Evolutionary conservation across 1,140 invertebrate genomes (phyloP).

Genomic region (Zaprionus camerounensis): DNA sequence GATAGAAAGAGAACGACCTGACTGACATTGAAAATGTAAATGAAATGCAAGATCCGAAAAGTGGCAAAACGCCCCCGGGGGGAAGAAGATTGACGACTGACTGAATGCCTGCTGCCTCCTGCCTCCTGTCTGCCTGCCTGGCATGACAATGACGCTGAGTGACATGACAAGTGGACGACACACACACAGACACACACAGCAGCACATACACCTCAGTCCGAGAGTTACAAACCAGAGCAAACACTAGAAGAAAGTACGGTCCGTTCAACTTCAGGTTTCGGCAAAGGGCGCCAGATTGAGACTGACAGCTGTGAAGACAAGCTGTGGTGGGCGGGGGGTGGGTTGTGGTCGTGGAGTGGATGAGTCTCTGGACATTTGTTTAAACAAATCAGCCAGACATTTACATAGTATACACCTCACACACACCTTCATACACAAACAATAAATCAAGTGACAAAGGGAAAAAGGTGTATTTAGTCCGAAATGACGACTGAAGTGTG

Average conservation of each 20-base stretch:
- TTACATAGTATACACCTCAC: constrained; percentile 32
- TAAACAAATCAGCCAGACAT: constrained; percentile 71
- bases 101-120: constrained; percentile 24
- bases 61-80: constrained; percentile 16
- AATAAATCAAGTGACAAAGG: constrained; percentile 72
- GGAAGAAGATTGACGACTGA: constrained; percentile 26
- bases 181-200: constrained; percentile 30
- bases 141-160: constrained; percentile 74
- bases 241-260: constrained; percentile 57
- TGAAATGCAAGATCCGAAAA: constrained; percentile 58
- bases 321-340: background rate
- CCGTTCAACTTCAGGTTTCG: constrained; percentile 20
- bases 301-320: constrained; percentile 69
- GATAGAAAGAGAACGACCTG: constrained; percentile 10
- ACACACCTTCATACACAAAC: constrained; percentile 29
- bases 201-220: background rate
- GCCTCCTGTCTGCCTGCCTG: constrained; percentile 17
- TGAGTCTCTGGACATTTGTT: constrained; percentile 59
- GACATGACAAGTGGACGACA: constrained; percentile 81
- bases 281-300: constrained; percentile 60
- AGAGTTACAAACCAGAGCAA: constrained; percentile 43
- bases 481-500: constrained; percentile 57
- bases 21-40: constrained; percentile 74
- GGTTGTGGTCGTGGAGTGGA: constrained; percentile 5
- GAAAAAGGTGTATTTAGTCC: constrained; percentile 65